Evolutionary conservation across 2,113 vertebrate species (phyloP).

Genomic region (Menura novaehollandiae): DNA sequence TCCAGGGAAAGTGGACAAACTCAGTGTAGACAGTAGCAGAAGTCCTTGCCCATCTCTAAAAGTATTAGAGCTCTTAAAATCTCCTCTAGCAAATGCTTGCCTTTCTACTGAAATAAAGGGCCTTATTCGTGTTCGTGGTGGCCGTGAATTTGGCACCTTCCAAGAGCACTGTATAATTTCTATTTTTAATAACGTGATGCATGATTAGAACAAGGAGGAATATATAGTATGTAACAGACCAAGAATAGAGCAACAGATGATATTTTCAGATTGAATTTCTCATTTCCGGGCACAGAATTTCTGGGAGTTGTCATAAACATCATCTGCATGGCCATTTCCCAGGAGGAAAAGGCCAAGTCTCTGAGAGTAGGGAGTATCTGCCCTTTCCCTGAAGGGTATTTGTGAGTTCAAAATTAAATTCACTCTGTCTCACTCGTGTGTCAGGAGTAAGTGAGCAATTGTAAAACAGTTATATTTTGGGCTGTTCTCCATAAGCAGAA

Average conservation of each 20-base stretch:
- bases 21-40: not conserved
- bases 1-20: not conserved
- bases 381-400: not conserved
- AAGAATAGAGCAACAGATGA: not conserved
- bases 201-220: not conserved
- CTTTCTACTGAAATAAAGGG: not conserved
- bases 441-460: not conserved
- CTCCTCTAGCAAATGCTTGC: not conserved
- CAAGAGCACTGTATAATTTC: not conserved
- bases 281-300: not conserved
- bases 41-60: not conserved
- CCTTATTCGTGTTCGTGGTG: not conserved
- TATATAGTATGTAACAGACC: not conserved
- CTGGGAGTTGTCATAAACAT: not conserved
- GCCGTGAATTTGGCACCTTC: not conserved
- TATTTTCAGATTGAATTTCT: not conserved
- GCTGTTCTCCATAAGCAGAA: not conserved
- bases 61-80: not conserved
- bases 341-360: not conserved
- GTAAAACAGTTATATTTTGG: not conserved
- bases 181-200: not conserved
- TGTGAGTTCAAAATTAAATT: not conserved
- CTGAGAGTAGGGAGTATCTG: not conserved
- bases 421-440: not conserved
- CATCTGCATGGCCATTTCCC: not conserved